phyloP scores from a whole-genome alignment of 2,113 vertebrate species.

The Pomatostomus ruficeps region DNA sequence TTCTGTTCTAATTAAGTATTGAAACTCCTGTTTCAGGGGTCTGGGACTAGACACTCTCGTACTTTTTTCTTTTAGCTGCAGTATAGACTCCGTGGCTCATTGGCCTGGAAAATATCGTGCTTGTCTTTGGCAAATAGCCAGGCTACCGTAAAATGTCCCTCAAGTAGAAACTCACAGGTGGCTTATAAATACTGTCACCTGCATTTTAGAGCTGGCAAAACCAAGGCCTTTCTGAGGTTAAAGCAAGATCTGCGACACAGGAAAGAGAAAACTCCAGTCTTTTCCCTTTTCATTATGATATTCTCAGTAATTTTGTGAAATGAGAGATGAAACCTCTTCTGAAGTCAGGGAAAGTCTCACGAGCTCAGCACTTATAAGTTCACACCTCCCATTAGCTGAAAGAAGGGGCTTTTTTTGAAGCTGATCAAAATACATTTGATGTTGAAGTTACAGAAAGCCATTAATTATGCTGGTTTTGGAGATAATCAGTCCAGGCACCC shows the following conservation, averaged over 20 bases:
- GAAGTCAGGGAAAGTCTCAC: not conserved
- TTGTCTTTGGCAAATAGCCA: constrained; percentile 14
- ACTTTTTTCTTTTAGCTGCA: not conserved
- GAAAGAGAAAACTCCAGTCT: not conserved
- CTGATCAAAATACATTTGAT: not conserved
- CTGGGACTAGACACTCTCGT: not conserved
- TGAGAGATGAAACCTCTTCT: not conserved
- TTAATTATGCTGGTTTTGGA: constrained; percentile 1
- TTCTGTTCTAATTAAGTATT: not conserved
- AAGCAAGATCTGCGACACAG: not conserved
- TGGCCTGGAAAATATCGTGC: constrained; percentile 18
- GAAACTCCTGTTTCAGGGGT: not conserved
- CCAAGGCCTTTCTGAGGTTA: not conserved
- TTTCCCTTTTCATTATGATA: not conserved
- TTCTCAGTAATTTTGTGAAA: not conserved
- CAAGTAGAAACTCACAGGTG: not conserved
- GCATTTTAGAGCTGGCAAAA: not conserved
- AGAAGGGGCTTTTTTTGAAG: not conserved
- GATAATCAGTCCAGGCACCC: not conserved
- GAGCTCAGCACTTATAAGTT: not conserved
- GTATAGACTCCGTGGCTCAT: not conserved
- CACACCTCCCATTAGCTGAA: not conserved
- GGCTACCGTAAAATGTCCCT: not conserved
- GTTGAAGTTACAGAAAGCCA: not conserved
- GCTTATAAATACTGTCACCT: not conserved